These are phyloP conservation scores for Bergia puertoricense DNA, from an alignment of 92 coral and sea anemone genomes.

Conservation along the genomic window DNA sequence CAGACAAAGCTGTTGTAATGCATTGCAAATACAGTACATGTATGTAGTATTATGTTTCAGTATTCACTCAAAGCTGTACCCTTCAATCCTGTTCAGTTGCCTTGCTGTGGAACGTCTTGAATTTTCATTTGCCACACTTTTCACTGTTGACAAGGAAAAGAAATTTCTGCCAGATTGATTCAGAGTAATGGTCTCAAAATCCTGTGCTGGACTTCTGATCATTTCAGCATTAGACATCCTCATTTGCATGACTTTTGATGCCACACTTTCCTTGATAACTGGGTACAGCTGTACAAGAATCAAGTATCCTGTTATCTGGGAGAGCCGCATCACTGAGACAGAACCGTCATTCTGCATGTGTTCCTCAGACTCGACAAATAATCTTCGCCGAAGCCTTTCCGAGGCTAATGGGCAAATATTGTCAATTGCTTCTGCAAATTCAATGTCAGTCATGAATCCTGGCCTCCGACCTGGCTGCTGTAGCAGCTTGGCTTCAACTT, in stretches of 20 bases:
- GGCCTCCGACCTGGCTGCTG: conserved; percentile 80
- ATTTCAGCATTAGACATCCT: conserved; percentile 47
- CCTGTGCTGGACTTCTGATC: conserved; percentile 14
- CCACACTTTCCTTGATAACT: conserved; percentile 70
- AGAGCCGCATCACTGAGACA: conserved; percentile 83
- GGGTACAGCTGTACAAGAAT: conserved; percentile 72
- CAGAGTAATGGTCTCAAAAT: conserved; percentile 30
- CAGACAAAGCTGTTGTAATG: background rate
- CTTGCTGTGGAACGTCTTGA: conserved; percentile 73
- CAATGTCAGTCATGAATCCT: conserved; percentile 96
- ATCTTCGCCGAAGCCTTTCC: conserved; percentile 83
- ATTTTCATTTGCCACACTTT: conserved; percentile 73
- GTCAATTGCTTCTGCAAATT: conserved; percentile 93
- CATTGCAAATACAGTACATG: background rate
- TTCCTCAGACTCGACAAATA: conserved; percentile 87
- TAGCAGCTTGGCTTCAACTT: conserved; percentile 83
- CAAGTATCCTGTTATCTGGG: conserved; percentile 92
- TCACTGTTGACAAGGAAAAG: conserved; percentile 56
- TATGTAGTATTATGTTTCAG: background rate
- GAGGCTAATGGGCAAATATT: conserved; percentile 96
- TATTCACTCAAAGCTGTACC: conserved; percentile 62
- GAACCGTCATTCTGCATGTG: conserved; percentile 79
- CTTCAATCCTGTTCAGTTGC: conserved; percentile 74
- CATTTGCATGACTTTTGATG: conserved; percentile 62
- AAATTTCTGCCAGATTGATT: conserved; percentile 49